A percentile compares a stretch with the other conserved stretches of the same genome.
phyloP scores from a whole-genome alignment of 2,888 invertebrate species.

The Drosophila histrio region DNA sequence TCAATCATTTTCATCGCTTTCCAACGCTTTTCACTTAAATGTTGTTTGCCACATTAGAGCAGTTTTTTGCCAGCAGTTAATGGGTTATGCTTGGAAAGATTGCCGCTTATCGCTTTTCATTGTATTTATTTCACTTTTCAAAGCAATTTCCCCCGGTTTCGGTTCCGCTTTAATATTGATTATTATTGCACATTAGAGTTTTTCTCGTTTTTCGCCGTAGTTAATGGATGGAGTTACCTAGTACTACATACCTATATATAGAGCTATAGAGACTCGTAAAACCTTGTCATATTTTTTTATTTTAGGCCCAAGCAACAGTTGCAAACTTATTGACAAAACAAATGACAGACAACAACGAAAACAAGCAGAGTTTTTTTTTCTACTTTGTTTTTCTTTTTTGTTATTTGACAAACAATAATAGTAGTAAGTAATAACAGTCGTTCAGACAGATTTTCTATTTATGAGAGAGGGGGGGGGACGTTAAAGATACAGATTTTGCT shows the following conservation, averaged over 20 bases:
- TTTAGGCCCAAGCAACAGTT: constrained; percentile 72
- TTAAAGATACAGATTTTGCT: constrained; percentile 19
- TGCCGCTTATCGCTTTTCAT: constrained; percentile 46
- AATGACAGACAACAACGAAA: constrained; percentile 46
- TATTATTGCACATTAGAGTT: constrained; percentile 44
- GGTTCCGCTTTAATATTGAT: constrained; percentile 48
- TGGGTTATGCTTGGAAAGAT: constrained; percentile 39
- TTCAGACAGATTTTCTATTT: constrained; percentile 37
- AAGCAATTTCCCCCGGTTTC: constrained; percentile 15
- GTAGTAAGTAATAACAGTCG: constrained; percentile 16
- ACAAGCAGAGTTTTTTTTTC: constrained; percentile 11
- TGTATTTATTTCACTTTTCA: constrained; percentile 49
- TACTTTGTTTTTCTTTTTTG: neutral
- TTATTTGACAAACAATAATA: constrained; percentile 9
- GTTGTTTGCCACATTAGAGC: constrained; percentile 8
- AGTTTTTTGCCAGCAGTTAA: constrained; percentile 31
- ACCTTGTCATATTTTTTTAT: constrained; percentile 63
- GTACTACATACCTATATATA: neutral
- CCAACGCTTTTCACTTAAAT: neutral
- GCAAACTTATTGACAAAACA: constrained; percentile 79
- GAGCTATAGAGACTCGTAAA: constrained; percentile 12
- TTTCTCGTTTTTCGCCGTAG: constrained; percentile 3
- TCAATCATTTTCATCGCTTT: neutral
- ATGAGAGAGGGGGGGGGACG: neutral
- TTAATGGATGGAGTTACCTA: constrained; percentile 34